These are phyloP conservation scores for Penaeus indicus DNA, from an alignment of 1,140 invertebrate genomes.

Conservation along the genomic window DNA sequence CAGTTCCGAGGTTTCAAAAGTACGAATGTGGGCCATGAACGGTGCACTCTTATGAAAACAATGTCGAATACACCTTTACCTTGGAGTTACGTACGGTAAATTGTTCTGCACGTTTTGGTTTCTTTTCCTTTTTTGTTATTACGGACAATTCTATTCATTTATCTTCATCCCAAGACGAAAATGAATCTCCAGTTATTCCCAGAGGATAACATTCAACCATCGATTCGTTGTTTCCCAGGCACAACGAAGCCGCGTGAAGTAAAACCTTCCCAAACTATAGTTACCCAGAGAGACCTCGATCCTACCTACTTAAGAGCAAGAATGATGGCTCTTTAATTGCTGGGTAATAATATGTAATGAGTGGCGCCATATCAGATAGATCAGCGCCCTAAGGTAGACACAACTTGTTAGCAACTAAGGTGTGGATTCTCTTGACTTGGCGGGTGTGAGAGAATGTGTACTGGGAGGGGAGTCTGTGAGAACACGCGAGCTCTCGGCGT, in stretches of 20 bases:
- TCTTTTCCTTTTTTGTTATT: too few relatives aligned
- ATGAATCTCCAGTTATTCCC: not conserved
- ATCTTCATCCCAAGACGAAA: not conserved
- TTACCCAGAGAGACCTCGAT: not conserved
- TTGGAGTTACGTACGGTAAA: too few relatives aligned
- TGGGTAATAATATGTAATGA: conserved; percentile 48
- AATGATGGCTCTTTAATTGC: conserved; percentile 52
- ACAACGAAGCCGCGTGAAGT: not conserved
- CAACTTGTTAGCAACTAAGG: conserved; percentile 30
- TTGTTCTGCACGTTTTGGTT: too few relatives aligned
- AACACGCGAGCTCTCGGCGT: too few relatives aligned
- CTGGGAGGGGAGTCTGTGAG: not conserved
- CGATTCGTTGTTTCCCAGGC: not conserved
- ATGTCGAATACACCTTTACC: too few relatives aligned
- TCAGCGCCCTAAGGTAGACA: conserved; percentile 24
- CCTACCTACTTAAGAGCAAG: conserved; percentile 36
- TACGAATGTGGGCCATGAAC: too few relatives aligned
- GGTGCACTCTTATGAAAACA: too few relatives aligned
- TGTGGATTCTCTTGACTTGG: conserved; percentile 8
- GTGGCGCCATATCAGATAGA: conserved; percentile 11
- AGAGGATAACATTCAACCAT: not conserved
- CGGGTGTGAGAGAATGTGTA: not conserved
- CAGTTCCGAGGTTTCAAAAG: too few relatives aligned
- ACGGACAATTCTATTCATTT: too few relatives aligned
- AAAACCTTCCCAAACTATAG: not conserved